phyloP scores from a whole-genome alignment of 2,888 invertebrate genomes.

The Epistrophella euchroma region DNA sequence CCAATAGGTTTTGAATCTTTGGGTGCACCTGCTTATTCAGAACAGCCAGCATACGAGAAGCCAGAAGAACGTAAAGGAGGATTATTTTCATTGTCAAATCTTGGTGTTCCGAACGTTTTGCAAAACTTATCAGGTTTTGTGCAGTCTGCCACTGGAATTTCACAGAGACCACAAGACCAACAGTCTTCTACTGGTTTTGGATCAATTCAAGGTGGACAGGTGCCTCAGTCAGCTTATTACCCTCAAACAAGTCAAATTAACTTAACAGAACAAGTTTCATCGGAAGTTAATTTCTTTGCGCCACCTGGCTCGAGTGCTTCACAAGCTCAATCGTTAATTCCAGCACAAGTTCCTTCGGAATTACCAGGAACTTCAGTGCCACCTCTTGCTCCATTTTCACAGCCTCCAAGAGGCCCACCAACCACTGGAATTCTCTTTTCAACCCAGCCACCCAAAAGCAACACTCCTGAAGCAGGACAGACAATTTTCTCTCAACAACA shows the following conservation, averaged over 20 bases:
- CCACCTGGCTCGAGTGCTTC: slow-evolving; percentile 4
- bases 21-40: slow-evolving; percentile 29
- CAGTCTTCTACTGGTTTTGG: slow-evolving; percentile 6
- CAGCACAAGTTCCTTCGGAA: background rate
- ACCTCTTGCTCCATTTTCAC: background rate
- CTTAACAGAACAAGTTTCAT: slow-evolving; percentile 10
- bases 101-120: slow-evolving; percentile 79
- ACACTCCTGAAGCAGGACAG: background rate
- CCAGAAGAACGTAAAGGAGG: slow-evolving; percentile 78
- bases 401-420: background rate
- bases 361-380: background rate
- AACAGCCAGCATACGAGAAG: slow-evolving; percentile 27
- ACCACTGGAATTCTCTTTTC: background rate
- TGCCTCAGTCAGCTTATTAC: slow-evolving; percentile 51
- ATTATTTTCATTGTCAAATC: slow-evolving; percentile 81
- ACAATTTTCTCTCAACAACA: background rate
- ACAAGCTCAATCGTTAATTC: background rate
- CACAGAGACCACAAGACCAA: slow-evolving; percentile 71
- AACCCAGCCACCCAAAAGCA: background rate
- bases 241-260: slow-evolving; percentile 27
- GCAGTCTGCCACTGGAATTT: slow-evolving; percentile 80
- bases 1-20: slow-evolving; percentile 52
- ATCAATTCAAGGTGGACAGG: slow-evolving; percentile 35
- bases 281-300: slow-evolving; percentile 25
- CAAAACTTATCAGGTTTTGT: slow-evolving; percentile 82